Evolutionary conservation across 2,888 invertebrate genomes (phyloP).

Genomic region (Trichopria drosophilae): DNA sequence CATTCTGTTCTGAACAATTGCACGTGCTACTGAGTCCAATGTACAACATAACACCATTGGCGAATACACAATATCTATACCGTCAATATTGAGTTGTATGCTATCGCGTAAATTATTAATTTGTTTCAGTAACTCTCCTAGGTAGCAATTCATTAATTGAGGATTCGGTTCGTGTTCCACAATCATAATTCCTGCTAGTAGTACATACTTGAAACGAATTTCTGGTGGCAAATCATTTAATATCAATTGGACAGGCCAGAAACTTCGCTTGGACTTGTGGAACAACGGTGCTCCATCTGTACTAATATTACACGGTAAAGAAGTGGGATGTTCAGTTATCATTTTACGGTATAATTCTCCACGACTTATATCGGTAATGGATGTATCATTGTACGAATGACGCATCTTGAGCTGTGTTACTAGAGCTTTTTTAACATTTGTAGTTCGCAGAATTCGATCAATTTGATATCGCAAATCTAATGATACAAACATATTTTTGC

Average conservation of each 20-base stretch:
- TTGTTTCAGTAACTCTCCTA: neutral
- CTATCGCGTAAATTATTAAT: neutral
- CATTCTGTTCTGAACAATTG: slow-evolving; percentile 10
- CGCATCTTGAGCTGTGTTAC: neutral
- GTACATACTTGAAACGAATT: slow-evolving; percentile 10
- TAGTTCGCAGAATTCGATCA: neutral
- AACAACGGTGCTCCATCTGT: slow-evolving; percentile 18
- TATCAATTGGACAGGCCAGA: slow-evolving; percentile 12
- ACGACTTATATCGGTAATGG: slow-evolving; percentile 11
- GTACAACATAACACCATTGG: slow-evolving; percentile 15
- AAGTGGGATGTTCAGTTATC: neutral
- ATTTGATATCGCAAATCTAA: slow-evolving; percentile 6
- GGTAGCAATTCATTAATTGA: slow-evolving; percentile 8
- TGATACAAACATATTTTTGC: neutral
- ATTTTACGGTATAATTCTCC: slow-evolving; percentile 6
- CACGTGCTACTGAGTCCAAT: slow-evolving; percentile 20
- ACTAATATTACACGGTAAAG: slow-evolving; percentile 8
- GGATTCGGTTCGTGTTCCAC: slow-evolving; percentile 7
- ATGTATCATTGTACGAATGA: neutral
- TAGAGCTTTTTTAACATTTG: neutral
- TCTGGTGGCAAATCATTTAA: slow-evolving; percentile 8
- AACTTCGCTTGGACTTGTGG: slow-evolving; percentile 9
- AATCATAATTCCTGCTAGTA: slow-evolving; percentile 12
- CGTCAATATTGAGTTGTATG: neutral
- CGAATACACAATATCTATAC: neutral